Percentiles rank a stretch among this genome's conserved stretches.
These are phyloP conservation scores for Notarius lentiginosus DNA, from an alignment of 2,113 vertebrate species.

Conservation along the genomic window DNA sequence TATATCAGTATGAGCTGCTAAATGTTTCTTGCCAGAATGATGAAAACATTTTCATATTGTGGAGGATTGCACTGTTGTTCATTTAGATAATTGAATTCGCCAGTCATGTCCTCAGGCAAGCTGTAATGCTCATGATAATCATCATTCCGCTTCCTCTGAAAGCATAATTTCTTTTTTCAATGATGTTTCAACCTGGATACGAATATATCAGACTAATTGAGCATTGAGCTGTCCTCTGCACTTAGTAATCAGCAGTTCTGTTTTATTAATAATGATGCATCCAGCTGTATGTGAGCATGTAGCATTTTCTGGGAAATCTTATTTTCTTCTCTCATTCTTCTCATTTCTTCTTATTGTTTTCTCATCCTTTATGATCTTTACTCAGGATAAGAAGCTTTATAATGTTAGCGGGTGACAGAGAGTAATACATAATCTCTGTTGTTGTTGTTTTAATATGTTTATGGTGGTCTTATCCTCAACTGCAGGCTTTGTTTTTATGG, in stretches of 20 bases:
- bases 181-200: slow-evolving; percentile 3
- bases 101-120: background rate
- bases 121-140: slow-evolving; percentile 2
- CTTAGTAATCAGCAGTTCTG: background rate
- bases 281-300: slow-evolving; percentile 1
- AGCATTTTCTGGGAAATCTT: background rate
- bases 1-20: background rate
- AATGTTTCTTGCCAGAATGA: background rate
- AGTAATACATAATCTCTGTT: background rate
- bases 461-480: slow-evolving; percentile 3
- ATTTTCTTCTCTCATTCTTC: background rate
- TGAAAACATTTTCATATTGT: slow-evolving; percentile 12
- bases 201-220: slow-evolving; percentile 31
- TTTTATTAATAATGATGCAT: background rate
- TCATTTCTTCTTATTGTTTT: background rate
- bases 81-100: slow-evolving; percentile 21
- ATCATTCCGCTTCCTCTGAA: slow-evolving; percentile 21
- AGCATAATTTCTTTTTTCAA: background rate
- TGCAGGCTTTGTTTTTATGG: slow-evolving; percentile 32
- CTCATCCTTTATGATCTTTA: slow-evolving; percentile 12
- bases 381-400: background rate
- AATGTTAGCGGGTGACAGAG: background rate
- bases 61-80: background rate
- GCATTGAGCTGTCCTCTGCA: background rate
- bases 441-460: slow-evolving; percentile 21